Evolutionary conservation across 2,113 vertebrate genomes (phyloP).

Genomic region (Stictonetta naevosa): DNA sequence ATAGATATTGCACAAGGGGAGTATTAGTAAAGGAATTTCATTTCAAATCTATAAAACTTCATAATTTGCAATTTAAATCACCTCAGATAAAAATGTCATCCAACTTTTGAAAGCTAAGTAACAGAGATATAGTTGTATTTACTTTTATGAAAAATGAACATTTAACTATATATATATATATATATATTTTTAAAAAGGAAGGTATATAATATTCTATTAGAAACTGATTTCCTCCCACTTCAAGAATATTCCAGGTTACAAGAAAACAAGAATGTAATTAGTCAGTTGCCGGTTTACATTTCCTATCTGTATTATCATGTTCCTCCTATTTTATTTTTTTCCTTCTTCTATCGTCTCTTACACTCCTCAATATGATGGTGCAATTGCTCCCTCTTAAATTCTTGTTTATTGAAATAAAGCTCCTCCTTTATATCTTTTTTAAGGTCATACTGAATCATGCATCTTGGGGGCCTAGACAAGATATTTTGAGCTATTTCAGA

Average conservation of each 20-base stretch:
- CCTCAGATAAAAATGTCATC: neutral
- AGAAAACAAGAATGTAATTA: neutral
- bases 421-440: neutral
- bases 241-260: neutral
- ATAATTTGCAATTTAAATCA: neutral
- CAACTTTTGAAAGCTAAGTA: neutral
- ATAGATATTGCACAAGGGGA: neutral
- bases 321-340: neutral
- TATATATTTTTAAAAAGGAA: no score
- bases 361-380: neutral
- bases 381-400: neutral
- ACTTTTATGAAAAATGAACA: neutral
- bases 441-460: neutral
- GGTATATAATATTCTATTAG: neutral
- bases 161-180: no score
- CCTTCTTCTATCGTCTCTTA: neutral
- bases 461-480: neutral
- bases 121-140: neutral
- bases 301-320: neutral
- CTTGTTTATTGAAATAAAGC: neutral
- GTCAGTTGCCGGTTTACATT: neutral
- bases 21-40: neutral
- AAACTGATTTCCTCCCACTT: neutral
- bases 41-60: neutral
- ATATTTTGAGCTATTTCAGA: neutral